These are phyloP conservation scores for Lapara coniferarum DNA, from an alignment of 2,888 invertebrate genomes.

Conservation along the genomic window DNA sequence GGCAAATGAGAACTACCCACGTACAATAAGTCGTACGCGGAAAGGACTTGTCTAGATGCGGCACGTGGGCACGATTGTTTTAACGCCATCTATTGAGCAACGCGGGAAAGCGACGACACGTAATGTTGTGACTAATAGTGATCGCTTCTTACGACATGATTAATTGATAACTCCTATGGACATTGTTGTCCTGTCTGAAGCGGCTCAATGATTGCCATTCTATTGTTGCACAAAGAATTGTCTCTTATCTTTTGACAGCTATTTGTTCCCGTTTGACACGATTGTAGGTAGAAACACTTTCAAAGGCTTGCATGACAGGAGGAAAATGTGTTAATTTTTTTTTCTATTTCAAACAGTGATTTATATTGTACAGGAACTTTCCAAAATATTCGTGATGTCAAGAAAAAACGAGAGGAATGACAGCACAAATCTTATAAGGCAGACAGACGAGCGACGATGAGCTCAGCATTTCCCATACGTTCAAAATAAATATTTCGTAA, in stretches of 20 bases:
- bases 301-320: neutral
- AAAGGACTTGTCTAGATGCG: conserved; percentile 36
- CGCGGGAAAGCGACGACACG: conserved; percentile 34
- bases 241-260: conserved; percentile 22
- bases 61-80: conserved; percentile 63
- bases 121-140: conserved; percentile 36
- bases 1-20: conserved; percentile 67
- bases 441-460: too few relatives aligned
- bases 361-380: conserved; percentile 32
- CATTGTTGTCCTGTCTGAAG: neutral
- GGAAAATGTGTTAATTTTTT: neutral
- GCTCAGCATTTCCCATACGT: neutral
- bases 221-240: neutral
- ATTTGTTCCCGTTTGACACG: conserved; percentile 10
- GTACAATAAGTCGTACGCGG: conserved; percentile 61
- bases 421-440: neutral
- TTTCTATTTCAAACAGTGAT: neutral
- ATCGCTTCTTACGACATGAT: conserved; percentile 15
- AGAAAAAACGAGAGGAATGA: neutral
- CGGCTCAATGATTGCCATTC: neutral
- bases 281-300: neutral
- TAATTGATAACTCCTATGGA: conserved; percentile 19
- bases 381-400: conserved; percentile 19
- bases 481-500: conserved; percentile 3
- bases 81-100: conserved; percentile 30